These are phyloP conservation scores for Phataginus tetradactyla DNA, from an alignment of 2,797 vertebrate genomes.

Conservation along the genomic window DNA sequence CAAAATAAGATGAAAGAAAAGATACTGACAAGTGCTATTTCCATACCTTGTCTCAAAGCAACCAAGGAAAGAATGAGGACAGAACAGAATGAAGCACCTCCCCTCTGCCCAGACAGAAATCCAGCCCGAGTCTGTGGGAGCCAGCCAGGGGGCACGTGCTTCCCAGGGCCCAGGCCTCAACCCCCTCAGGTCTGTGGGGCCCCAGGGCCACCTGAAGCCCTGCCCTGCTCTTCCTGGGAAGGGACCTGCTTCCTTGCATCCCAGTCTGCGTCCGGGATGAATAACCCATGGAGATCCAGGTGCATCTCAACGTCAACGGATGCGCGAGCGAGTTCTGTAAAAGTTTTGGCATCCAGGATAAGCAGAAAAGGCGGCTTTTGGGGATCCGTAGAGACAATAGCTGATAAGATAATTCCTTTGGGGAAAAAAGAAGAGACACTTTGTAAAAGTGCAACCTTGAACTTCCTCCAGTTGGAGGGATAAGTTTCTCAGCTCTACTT, in stretches of 20 bases:
- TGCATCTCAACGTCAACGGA: constrained; percentile 87
- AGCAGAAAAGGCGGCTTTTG: constrained; percentile 90
- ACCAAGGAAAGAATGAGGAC: neutral
- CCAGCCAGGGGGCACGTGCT: neutral
- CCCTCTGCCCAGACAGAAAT: neutral
- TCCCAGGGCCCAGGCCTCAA: neutral
- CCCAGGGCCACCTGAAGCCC: fast-evolving
- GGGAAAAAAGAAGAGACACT: constrained; percentile 57
- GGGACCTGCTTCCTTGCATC: neutral
- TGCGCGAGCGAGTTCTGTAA: constrained; percentile 93
- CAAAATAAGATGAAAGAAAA: neutral
- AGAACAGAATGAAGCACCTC: neutral
- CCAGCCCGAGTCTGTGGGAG: neutral
- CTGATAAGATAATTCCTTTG: constrained; percentile 91
- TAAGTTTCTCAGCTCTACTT: neutral
- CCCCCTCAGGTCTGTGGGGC: neutral
- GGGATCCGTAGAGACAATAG: constrained; percentile 88
- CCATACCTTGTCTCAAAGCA: neutral
- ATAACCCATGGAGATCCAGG: constrained; percentile 94
- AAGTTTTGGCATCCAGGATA: constrained; percentile 92
- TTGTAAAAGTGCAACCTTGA: neutral
- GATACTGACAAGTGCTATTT: neutral
- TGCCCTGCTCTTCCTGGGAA: neutral
- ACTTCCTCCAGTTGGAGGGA: neutral
- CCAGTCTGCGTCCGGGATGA: constrained; percentile 86